A percentile compares a stretch with the other conserved stretches of the same genome.
Evolutionary conservation across 2,113 vertebrate genomes (phyloP).

Genomic region (Lamprologus lemairii): DNA sequence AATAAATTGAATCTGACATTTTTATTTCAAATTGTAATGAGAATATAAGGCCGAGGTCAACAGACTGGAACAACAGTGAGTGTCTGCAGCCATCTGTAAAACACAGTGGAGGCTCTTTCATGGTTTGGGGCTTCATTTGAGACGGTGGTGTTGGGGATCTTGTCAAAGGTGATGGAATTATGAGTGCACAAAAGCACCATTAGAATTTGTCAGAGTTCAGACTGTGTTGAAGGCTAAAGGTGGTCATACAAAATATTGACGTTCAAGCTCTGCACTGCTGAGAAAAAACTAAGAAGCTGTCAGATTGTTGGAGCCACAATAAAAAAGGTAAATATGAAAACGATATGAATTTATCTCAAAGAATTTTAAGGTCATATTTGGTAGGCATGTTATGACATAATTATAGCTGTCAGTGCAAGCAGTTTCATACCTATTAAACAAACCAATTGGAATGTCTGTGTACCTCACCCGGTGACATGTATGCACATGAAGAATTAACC

Average conservation of each 20-base stretch:
- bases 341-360: background rate
- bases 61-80: background rate
- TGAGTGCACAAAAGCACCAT: background rate
- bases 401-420: background rate
- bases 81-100: background rate
- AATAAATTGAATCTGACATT: background rate
- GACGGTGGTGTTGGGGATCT: background rate
- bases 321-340: background rate
- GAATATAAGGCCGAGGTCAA: background rate
- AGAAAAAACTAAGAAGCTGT: accelerated
- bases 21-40: background rate
- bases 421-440: background rate
- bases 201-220: accelerated
- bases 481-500: background rate
- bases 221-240: background rate
- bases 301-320: background rate
- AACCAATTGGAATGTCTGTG: background rate
- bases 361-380: background rate
- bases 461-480: background rate
- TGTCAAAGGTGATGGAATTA: background rate
- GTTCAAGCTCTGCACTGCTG: accelerated
- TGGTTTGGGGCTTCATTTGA: background rate
- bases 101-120: background rate
- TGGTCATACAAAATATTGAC: background rate
- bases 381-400: background rate